Evolutionary conservation across 2,797 vertebrate species (phyloP).

Genomic region (Cossypha dichroa): DNA sequence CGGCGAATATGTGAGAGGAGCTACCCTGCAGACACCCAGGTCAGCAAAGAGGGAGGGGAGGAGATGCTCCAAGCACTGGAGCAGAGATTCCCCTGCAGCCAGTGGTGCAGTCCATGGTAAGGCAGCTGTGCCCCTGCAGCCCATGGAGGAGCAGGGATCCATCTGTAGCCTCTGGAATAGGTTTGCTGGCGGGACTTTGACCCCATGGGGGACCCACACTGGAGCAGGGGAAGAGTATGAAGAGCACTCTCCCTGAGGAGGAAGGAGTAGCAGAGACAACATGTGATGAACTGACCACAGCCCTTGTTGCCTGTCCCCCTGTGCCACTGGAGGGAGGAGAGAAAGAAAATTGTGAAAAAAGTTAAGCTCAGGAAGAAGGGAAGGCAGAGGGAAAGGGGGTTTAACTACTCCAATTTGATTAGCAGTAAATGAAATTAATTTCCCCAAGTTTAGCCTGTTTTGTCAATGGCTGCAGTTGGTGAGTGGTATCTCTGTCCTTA

Average conservation of each 20-base stretch:
- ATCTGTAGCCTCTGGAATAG: not conserved
- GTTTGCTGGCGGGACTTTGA: not conserved
- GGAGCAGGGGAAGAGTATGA: not conserved
- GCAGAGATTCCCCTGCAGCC: not conserved
- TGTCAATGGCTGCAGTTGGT: not conserved
- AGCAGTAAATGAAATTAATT: not conserved
- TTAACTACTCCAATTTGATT: not conserved
- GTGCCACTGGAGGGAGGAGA: not conserved
- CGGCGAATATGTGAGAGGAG: not conserved
- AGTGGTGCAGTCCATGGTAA: not conserved
- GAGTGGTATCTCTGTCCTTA: not conserved
- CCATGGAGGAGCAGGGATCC: not conserved
- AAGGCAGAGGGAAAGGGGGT: not conserved
- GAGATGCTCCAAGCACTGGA: not conserved
- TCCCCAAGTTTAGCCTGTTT: not conserved
- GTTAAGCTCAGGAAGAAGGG: not conserved
- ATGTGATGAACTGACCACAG: not conserved
- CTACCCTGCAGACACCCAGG: not conserved
- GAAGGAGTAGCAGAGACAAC: not conserved
- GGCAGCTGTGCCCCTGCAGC: not conserved
- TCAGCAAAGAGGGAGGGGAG: not conserved
- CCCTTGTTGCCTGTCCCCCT: accelerated
- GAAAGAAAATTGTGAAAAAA: not conserved
- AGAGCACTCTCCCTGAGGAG: not conserved
- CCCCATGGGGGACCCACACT: not conserved